These are phyloP conservation scores for Malurus leucopterus DNA, from an alignment of 2,797 vertebrate genomes.

Conservation along the genomic window DNA sequence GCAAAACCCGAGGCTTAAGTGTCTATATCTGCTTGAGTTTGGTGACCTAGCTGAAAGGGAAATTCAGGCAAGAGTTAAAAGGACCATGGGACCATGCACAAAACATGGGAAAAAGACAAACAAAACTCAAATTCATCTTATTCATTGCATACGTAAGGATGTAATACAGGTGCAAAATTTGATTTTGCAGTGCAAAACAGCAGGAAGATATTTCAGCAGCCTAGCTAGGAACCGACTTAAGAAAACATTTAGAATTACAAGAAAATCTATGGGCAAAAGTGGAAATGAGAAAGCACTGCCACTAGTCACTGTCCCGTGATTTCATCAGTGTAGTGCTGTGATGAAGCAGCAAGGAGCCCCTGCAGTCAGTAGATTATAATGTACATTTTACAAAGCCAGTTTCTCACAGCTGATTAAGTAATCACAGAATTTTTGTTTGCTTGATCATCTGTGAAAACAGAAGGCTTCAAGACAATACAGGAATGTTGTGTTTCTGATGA, in stretches of 20 bases:
- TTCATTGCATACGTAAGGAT: background rate
- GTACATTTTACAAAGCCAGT: background rate
- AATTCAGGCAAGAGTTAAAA: background rate
- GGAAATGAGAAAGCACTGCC: background rate
- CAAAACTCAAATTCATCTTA: background rate
- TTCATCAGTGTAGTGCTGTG: background rate
- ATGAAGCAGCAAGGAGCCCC: background rate
- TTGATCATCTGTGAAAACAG: constrained; percentile 12
- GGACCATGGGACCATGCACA: background rate
- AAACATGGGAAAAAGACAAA: background rate
- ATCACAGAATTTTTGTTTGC: background rate
- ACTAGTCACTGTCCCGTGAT: background rate
- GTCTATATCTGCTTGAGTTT: background rate
- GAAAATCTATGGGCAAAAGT: background rate
- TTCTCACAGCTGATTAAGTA: constrained; percentile 9
- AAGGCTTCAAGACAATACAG: background rate
- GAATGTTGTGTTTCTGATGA: background rate
- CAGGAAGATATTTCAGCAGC: background rate
- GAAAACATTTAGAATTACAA: background rate
- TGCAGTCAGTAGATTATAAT: background rate
- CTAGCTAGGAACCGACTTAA: background rate
- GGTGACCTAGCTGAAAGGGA: background rate
- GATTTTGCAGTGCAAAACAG: background rate
- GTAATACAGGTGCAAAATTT: background rate
- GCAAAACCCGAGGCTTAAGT: background rate